Conservation (phyloP, 2,888 invertebrate genomes). For the Physocephala rufipes region DNA sequence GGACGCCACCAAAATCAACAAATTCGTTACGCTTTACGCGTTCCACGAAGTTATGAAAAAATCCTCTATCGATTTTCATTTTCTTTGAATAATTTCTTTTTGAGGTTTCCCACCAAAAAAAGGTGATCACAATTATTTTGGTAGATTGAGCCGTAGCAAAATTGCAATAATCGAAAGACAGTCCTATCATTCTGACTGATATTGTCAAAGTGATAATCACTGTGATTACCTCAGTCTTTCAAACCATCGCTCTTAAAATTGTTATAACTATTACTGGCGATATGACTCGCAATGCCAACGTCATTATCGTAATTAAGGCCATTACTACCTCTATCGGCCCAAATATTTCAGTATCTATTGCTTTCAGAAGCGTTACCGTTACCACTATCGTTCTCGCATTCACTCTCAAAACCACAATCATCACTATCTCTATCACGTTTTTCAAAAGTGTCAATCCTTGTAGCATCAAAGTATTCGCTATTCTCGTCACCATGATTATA, state of each 20-base stretch:
- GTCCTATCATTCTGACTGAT: background rate
- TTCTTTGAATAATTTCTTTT: background rate
- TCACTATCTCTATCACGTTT: constrained; percentile 10
- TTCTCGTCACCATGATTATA: background rate
- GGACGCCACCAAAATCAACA: too few relatives aligned
- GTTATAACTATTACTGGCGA: background rate
- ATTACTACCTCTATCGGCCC: constrained; percentile 7
- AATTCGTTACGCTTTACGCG: too few relatives aligned
- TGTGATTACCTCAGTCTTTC: background rate
- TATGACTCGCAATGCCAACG: background rate
- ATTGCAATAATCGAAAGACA: background rate
- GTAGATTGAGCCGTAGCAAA: too few relatives aligned
- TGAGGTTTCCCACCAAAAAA: too few relatives aligned
- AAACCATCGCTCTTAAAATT: background rate
- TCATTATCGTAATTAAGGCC: background rate
- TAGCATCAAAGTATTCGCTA: background rate
- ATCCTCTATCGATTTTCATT: background rate
- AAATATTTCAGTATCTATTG: too few relatives aligned
- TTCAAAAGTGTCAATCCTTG: background rate
- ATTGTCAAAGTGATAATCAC: background rate
- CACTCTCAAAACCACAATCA: constrained; percentile 6
- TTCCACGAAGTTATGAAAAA: too few relatives aligned
- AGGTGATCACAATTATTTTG: too few relatives aligned
- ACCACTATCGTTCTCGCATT: constrained; percentile 2
- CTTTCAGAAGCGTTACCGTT: constrained; percentile 19